Evolutionary conservation across 2,113 vertebrate genomes (phyloP), one percentile per base, ranked within the genome.

Genomic region (Elanoides forficatus): DNA sequence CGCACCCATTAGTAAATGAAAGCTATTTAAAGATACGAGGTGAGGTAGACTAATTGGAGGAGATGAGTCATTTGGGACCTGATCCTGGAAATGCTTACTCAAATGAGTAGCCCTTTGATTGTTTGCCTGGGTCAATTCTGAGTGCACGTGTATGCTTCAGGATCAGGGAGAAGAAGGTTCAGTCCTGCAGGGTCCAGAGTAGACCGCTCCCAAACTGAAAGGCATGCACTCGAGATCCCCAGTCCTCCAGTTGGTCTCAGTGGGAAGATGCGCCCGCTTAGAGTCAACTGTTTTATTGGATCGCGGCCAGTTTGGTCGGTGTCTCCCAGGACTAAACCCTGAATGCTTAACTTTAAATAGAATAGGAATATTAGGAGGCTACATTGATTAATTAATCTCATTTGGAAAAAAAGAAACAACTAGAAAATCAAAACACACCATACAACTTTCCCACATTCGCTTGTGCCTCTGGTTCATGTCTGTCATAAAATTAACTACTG

Each of bases 1-100:
- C 48, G 0, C 29, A 52, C 84, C 62, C 85, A 23, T 93, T 80
- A 89, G 87, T 94, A 94, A 92, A 96, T 96, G 91, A 91, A 76
- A 91, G 84, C 81, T 97, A 97, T 97, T 97, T 97, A 95, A 96
- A 93, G 95, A 25, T 29, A 88, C 38, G 85, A 94, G 90, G 74
- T 93, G 84, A 88, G 66, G 43, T 63, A 63, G 94, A 63, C 90
- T 97, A 95, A 97, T 95, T 97, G 91, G 74, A 84, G 92, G 78
- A 91, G 93, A 97, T 94, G 95, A 95, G 94, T 88, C 86, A 92
- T 34, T 74, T 91, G 96, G 89, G 97, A 94, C 93, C 81, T 93
- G 94, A 74, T 95, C 85, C 91, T 96, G 95, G 93, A 96, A 96
- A 86, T n/a, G 91, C 89, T 81, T 94, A 16, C 95, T 86, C 50